These are phyloP conservation scores for Tinea semifulvella DNA, from an alignment of 2,888 invertebrate genomes.

Conservation along the genomic window DNA sequence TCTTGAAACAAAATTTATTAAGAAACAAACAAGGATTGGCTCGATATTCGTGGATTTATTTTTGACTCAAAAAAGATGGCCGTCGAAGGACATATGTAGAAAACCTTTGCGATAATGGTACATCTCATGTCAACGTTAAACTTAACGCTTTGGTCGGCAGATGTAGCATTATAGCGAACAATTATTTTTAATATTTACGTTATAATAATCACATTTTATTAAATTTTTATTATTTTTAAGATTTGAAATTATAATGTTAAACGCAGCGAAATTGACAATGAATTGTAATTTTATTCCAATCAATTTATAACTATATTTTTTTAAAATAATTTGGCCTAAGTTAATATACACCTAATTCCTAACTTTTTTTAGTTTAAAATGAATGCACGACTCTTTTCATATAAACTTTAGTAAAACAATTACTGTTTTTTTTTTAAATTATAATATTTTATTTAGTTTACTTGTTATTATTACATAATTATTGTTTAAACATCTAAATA, in stretches of 20 bases:
- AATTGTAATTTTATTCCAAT: constrained; percentile 27
- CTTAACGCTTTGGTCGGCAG: background rate
- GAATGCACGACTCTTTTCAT: too few species aligned
- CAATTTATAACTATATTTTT: constrained; percentile 29
- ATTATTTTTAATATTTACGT: constrained; percentile 9
- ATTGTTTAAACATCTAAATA: too few species aligned
- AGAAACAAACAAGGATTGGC: too few species aligned
- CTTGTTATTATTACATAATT: too few species aligned
- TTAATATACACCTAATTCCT: too few species aligned
- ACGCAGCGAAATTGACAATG: constrained; percentile 52
- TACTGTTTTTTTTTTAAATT: constrained; percentile 47
- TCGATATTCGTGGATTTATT: too few species aligned
- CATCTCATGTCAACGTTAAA: background rate
- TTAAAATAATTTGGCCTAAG: constrained; percentile 53
- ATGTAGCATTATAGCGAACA: constrained; percentile 4
- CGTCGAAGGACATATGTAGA: too few species aligned
- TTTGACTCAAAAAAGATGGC: too few species aligned
- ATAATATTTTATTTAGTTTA: constrained; percentile 42
- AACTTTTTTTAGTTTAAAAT: too few species aligned
- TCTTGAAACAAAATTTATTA: too few species aligned
- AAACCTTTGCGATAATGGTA: background rate
- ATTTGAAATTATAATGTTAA: constrained; percentile 22
- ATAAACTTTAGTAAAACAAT: too few species aligned
- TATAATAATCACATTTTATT: constrained; percentile 5
- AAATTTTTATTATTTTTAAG: constrained; percentile 5